Evolutionary conservation across 1,140 invertebrate species (phyloP), one percentile per base, ranked within the genome.

Genomic region (Colletes gigas): DNA sequence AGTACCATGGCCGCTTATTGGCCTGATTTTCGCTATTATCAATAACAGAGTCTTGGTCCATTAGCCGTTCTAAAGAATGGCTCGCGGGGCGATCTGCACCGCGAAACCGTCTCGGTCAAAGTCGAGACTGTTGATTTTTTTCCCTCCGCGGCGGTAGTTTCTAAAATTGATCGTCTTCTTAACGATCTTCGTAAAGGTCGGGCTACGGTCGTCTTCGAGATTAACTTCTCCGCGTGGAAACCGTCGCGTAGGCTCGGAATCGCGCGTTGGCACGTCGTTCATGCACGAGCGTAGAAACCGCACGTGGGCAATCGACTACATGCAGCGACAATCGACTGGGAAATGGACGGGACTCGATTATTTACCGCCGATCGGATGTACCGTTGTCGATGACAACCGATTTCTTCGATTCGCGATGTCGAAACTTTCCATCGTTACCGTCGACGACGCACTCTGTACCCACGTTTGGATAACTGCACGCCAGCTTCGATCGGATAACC

Each of bases 21-120:
- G 88, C 89, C 89, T 90, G 89, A 90, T 90, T 90, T 88, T 88
- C 84, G 83, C 83, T 80, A 90, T 88, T 90, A 90, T 88, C 88
- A 89, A 89, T 89, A 90, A 88, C 89, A 86, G 88, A 88, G 84
- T 87, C 86, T 89, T 87, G 88, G 87, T 82, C 88, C 88, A 90
- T 90, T 89, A 88, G 88, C 74, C 83, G 83, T 81, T 83, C 69
- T 63, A 78, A 71, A 78, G 84, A 85, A 74, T 60, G 70, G 60
- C 57, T 71, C 68, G 54, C 70, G 66, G 77, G 69, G 55, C 60
- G 67, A 83, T 68, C 59, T 69, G 70, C 54, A 44, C 78, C 44
- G 54, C 71, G 59, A 63, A 55, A 65, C 44, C 74, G 52, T 76
- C 19, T 76, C 19, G n/a, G 14, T 62, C 66, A 55, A 55, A 68